These are phyloP conservation scores for Drosophila ohnishii DNA, from an alignment of 1,140 invertebrate genomes.

Conservation along the genomic window DNA sequence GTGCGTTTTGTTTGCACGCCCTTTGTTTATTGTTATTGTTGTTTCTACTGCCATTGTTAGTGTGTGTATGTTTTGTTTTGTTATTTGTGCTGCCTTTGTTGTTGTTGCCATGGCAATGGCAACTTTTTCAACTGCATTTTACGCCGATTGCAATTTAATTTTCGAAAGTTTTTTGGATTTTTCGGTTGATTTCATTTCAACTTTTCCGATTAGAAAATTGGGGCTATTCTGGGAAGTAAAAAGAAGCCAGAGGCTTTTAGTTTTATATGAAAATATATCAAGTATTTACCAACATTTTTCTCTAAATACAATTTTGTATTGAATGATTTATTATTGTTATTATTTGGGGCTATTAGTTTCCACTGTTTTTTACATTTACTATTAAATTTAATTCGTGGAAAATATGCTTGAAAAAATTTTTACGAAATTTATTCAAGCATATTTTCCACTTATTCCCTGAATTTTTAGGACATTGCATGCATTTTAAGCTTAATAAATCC, in stretches of 20 bases:
- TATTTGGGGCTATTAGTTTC: too few relatives aligned
- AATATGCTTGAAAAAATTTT: slow-evolving; percentile 5
- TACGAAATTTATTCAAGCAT: too few relatives aligned
- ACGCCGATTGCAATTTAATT: slow-evolving; percentile 49
- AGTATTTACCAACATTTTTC: too few relatives aligned
- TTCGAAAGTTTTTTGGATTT: slow-evolving; percentile 37
- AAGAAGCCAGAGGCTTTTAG: neutral
- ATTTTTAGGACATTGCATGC: neutral
- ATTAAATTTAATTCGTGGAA: neutral
- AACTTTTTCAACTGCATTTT: slow-evolving; percentile 57
- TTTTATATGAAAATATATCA: neutral
- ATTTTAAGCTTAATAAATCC: neutral
- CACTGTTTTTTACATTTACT: neutral
- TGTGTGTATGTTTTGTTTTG: slow-evolving; percentile 16
- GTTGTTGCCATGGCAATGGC: slow-evolving; percentile 63
- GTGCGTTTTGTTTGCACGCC: slow-evolving; percentile 77
- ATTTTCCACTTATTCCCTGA: too few relatives aligned
- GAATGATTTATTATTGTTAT: neutral
- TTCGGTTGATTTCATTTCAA: slow-evolving; percentile 19
- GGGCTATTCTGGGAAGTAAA: neutral
- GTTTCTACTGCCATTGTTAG: slow-evolving; percentile 25
- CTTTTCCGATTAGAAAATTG: slow-evolving; percentile 42
- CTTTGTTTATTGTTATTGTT: slow-evolving; percentile 50
- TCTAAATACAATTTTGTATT: neutral
- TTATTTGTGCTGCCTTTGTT: slow-evolving; percentile 36